These are phyloP conservation scores for Gnathonemus longibarbis DNA, from an alignment of 2,113 vertebrate species.

Conservation along the genomic window DNA sequence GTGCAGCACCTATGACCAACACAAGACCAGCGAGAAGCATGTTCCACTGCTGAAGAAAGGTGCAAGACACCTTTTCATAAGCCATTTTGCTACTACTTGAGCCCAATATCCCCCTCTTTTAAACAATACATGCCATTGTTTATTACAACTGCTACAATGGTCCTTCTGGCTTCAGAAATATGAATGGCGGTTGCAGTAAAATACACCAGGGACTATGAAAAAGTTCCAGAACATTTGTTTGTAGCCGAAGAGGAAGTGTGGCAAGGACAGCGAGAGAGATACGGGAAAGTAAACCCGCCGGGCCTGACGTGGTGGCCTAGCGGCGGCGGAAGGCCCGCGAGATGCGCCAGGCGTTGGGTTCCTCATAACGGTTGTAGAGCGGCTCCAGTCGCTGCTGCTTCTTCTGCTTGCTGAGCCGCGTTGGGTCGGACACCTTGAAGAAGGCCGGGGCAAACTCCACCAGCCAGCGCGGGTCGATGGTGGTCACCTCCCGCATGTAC, in stretches of 20 bases:
- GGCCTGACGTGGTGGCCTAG: constrained; percentile 33
- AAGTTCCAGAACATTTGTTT: background rate
- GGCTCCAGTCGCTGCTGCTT: constrained; percentile 94
- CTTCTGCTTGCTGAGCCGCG: constrained; percentile 97
- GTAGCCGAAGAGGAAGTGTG: background rate
- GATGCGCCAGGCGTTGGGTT: constrained; percentile 96
- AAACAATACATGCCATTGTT: background rate
- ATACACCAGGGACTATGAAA: background rate
- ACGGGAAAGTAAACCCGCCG: background rate
- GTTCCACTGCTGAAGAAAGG: background rate
- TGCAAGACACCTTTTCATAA: background rate
- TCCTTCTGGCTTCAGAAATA: background rate
- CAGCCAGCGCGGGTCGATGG: constrained; percentile 94
- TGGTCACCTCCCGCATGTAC: constrained; percentile 97
- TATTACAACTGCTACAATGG: background rate
- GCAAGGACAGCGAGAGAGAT: background rate
- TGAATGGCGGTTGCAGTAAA: background rate
- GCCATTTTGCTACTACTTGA: background rate
- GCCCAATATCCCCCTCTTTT: background rate
- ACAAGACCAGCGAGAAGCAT: background rate
- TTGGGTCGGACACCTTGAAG: constrained; percentile 97
- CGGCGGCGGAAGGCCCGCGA: constrained; percentile 87
- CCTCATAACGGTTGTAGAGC: constrained; percentile 93
- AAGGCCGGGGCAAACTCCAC: constrained; percentile 94
- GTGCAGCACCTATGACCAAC: background rate